phyloP scores from a whole-genome alignment of 1,140 invertebrate genomes.

The Ceratina japonica region DNA sequence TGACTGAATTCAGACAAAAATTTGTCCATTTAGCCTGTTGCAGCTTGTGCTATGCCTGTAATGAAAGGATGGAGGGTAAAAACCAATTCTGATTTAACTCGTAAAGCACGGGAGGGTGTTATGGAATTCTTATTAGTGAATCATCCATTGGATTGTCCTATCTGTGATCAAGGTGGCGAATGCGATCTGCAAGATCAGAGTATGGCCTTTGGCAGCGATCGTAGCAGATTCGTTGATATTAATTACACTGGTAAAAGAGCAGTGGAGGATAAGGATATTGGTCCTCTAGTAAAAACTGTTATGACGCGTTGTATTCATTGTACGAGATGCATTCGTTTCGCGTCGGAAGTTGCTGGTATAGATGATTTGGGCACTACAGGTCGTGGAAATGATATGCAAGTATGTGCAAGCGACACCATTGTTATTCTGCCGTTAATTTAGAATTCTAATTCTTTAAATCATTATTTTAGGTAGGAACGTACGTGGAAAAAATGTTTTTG shows the following conservation, averaged over 20 bases:
- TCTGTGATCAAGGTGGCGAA: conserved; percentile 99
- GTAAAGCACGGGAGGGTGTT: conserved; percentile 97
- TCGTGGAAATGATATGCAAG: conserved; percentile 96
- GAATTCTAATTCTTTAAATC: background rate
- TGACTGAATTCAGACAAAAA: no score
- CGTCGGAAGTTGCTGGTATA: conserved; percentile 97
- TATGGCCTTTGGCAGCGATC: conserved; percentile 99
- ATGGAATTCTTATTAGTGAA: conserved; percentile 99
- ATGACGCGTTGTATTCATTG: conserved; percentile 99
- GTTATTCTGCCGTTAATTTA: conserved; percentile 10
- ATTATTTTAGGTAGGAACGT: conserved; percentile 91
- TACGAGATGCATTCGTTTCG: conserved; percentile 98
- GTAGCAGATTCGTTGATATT: conserved; percentile 96
- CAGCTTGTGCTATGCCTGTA: conserved; percentile 99
- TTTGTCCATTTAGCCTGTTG: conserved; percentile 90
- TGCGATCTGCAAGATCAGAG: conserved; percentile 99
- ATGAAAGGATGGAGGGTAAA: conserved; percentile 99
- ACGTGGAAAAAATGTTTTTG: conserved; percentile 98
- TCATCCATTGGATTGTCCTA: conserved; percentile 99
- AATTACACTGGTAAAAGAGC: conserved; percentile 97
- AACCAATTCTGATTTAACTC: conserved; percentile 97
- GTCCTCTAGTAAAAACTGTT: conserved; percentile 98
- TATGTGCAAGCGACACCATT: conserved; percentile 56
- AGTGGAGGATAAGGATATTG: conserved; percentile 99
- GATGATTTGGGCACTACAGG: conserved; percentile 99